These are phyloP conservation scores for Balearica regulorum DNA, from an alignment of 2,797 vertebrate species.

Conservation along the genomic window DNA sequence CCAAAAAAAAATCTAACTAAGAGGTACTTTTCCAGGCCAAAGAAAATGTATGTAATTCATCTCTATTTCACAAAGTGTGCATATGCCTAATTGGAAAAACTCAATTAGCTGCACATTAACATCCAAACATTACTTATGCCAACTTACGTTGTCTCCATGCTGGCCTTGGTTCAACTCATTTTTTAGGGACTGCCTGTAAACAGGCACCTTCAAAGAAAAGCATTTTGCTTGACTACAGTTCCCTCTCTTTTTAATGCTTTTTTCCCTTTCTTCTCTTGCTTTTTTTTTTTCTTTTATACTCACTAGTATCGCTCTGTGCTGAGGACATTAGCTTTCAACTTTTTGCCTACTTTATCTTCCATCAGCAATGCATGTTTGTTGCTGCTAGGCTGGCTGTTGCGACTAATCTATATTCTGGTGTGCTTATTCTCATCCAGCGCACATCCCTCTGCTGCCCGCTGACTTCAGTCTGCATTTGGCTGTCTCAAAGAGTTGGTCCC, in stretches of 20 bases:
- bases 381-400: not conserved
- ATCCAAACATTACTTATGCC: not conserved
- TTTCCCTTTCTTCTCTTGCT: not conserved
- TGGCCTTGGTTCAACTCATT: not conserved
- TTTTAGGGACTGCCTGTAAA: not conserved
- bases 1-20: not conserved
- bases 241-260: not conserved
- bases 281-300: not conserved
- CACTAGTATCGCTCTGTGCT: not conserved
- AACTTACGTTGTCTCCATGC: not conserved
- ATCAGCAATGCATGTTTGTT: not conserved
- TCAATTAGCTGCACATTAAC: not conserved
- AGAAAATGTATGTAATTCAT: not conserved
- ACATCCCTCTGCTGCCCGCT: not conserved
- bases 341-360: not conserved
- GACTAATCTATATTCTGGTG: not conserved
- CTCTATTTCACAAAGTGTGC: not conserved
- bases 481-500: not conserved
- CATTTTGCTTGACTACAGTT: not conserved
- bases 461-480: not conserved
- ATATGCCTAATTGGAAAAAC: not conserved
- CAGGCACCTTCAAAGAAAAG: not conserved
- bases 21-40: not conserved
- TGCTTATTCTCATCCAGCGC: not conserved
- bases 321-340: not conserved